Conservation (phyloP, 2,797 vertebrate genomes). For the Pseudochaenichthys georgianus region DNA sequence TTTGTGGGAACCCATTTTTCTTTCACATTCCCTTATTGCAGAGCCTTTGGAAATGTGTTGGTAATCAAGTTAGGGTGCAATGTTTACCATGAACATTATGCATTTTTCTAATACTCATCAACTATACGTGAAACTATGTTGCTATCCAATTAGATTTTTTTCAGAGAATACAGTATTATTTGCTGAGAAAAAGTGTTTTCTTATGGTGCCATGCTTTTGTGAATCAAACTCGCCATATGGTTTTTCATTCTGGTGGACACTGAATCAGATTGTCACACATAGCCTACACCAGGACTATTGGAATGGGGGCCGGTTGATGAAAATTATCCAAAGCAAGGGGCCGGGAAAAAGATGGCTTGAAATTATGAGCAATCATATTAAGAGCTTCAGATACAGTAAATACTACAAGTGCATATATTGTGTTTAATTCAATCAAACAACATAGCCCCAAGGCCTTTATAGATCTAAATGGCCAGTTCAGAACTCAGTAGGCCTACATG, state of each 20-base stretch:
- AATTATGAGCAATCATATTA: no score
- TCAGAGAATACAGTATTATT: not conserved
- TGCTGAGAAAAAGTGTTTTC: not conserved
- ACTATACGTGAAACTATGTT: slow-evolving; percentile 6
- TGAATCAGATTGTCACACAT: slow-evolving; percentile 8
- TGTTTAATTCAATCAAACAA: no score
- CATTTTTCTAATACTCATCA: slow-evolving; percentile 8
- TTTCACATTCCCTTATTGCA: not conserved
- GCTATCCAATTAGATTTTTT: not conserved
- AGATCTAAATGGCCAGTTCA: no score
- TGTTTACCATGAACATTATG: not conserved
- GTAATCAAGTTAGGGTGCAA: slow-evolving; percentile 9
- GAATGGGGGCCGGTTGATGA: no score
- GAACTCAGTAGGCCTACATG: no score
- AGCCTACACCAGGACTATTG: not conserved
- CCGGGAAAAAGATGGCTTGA: no score
- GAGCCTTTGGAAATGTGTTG: slow-evolving; percentile 1
- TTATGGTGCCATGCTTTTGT: not conserved
- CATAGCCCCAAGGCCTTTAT: no score
- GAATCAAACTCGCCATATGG: not conserved
- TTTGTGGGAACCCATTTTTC: not conserved
- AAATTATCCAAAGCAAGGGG: no score
- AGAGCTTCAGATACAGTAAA: no score
- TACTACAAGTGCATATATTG: no score
- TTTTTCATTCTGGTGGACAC: not conserved